phyloP scores from a whole-genome alignment of 2,113 vertebrate species.

The Phoenicopterus ruber region DNA sequence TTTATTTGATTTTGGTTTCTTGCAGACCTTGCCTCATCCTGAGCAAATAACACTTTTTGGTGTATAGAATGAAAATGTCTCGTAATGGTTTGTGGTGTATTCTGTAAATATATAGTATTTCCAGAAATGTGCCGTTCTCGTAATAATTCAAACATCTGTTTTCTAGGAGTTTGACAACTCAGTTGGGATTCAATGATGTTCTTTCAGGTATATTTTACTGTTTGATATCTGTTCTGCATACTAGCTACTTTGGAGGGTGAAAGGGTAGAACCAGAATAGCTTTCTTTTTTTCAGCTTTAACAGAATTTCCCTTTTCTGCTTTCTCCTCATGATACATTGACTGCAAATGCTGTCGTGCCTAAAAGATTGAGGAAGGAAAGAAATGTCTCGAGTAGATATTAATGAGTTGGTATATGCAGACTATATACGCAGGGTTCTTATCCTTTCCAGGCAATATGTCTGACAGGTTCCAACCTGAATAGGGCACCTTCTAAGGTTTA shows the following conservation, averaged over 20 bases:
- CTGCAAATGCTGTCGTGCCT: neutral
- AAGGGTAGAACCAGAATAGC: neutral
- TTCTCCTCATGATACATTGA: neutral
- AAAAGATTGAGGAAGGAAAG: neutral
- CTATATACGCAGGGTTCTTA: fast-evolving
- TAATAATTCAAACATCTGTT: neutral
- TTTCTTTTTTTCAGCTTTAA: neutral
- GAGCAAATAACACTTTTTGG: neutral
- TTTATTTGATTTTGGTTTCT: neutral
- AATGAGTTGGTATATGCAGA: neutral
- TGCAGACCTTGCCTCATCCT: neutral
- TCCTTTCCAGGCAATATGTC: neutral
- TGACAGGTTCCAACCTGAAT: neutral
- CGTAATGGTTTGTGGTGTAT: neutral
- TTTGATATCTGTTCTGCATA: neutral
- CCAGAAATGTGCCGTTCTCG: neutral
- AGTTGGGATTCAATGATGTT: neutral
- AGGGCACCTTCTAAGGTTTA: neutral
- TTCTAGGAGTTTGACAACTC: neutral
- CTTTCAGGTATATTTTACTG: neutral
- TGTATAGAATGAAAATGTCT: neutral
- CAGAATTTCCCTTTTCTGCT: neutral
- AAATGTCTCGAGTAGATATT: neutral
- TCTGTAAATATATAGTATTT: neutral
- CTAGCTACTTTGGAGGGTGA: neutral